Evolutionary conservation across 2,113 vertebrate genomes (phyloP), one percentile per base, ranked within the genome.

Genomic region (Cynopterus brachyotis): DNA sequence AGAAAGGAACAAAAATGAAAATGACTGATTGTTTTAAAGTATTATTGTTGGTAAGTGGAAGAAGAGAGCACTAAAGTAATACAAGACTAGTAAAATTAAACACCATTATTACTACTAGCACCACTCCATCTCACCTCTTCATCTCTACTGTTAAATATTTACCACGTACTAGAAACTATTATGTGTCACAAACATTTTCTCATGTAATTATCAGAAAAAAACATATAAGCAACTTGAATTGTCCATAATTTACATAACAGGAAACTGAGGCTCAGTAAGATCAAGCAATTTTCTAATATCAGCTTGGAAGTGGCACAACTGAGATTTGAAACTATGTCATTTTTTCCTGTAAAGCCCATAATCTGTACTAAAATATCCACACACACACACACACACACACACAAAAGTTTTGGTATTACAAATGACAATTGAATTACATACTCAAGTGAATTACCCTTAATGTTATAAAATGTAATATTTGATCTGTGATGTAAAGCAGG

Each of bases 401-500:
- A n/a, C n/a, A n/a, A n/a, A n/a, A 59, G 9, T 35, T 20, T 92
- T 92, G n/a, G 15, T 30, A 64, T 67, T 2, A 19, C 53, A 76
- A 47, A 8, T 81, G 42, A 82, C 19, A 67, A 37, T 11, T 78
- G 47, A 94, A 32, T 89, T 10, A 69, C 47, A 6, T 69, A 73
- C 15, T 86, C 62, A 82, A 59, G 47, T 73, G 3, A 90, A 69
- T 92, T 87, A 82, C 3, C 10, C 12, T 92, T 87, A 92, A 57
- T 75, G 35, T 28, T 85, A 70, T 90, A 80, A 88, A 84, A 90
- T 76, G n/a, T 88, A 70, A 47, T 89, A 89, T 45, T 28, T 64
- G 35, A 87, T 78, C 10, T 80, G 19, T 78, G 30, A 88, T 93
- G 76, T 59, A 94, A 96, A 95, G 16, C 19, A 92, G 30, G 16